phyloP scores from a whole-genome alignment of 2,113 vertebrate species.

The Plectropomus leopardus region DNA sequence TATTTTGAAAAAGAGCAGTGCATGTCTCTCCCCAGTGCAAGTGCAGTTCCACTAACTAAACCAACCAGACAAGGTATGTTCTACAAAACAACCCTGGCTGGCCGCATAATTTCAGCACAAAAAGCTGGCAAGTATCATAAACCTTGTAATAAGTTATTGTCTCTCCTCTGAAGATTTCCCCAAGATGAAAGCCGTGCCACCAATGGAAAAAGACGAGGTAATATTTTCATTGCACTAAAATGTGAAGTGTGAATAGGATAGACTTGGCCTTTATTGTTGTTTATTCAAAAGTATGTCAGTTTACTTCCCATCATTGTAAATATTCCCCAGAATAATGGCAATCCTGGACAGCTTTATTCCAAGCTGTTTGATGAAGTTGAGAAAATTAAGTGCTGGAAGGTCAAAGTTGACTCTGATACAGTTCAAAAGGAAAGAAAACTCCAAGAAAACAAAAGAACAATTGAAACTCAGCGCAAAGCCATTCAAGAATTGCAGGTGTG shows the following conservation, averaged over 20 bases:
- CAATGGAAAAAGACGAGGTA: conserved; percentile 81
- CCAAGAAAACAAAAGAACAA: conserved; percentile 90
- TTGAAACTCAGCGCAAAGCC: conserved; percentile 92
- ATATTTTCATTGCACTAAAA: neutral
- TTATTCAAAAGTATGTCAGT: conserved; percentile 7
- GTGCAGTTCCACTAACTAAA: conserved; percentile 65
- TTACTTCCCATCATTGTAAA: conserved; percentile 47
- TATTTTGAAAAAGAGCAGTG: conserved; percentile 70
- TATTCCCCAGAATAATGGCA: conserved; percentile 83
- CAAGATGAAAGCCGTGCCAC: conserved; percentile 79
- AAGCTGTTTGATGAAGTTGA: conserved; percentile 94
- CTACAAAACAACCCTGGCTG: neutral
- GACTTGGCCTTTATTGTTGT: neutral
- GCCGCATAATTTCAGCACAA: neutral
- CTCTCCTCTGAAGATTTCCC: conserved; percentile 61
- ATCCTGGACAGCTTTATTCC: conserved; percentile 88
- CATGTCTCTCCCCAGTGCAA: conserved; percentile 54
- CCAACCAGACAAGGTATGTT: conserved; percentile 76
- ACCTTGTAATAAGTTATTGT: neutral
- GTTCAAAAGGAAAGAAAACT: conserved; percentile 90
- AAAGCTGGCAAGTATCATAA: neutral
- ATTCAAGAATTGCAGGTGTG: conserved; percentile 95
- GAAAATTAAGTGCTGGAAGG: conserved; percentile 94
- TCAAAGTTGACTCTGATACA: conserved; percentile 86
- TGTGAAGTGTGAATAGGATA: conserved; percentile 1